A percentile compares a stretch with the other conserved stretches of the same genome.
These are phyloP conservation scores for Drosophila pallidifrons DNA, from an alignment of 1,140 invertebrate genomes.

Conservation along the genomic window DNA sequence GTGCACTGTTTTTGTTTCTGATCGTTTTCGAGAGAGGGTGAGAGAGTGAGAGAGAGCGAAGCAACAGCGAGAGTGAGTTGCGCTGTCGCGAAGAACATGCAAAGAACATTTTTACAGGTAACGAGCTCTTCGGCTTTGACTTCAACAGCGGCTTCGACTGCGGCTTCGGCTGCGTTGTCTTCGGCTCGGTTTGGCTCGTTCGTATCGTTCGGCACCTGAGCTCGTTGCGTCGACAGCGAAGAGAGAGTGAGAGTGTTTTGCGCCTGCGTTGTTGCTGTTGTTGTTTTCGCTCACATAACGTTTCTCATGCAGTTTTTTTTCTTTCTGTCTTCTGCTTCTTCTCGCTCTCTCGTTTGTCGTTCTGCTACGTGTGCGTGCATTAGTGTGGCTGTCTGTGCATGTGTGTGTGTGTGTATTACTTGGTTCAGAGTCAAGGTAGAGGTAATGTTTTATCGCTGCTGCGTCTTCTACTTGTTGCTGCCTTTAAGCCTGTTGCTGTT, in stretches of 20 bases:
- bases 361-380: background rate
- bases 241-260: slow-evolving; percentile 81
- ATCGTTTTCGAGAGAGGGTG: background rate
- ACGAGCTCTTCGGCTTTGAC: background rate
- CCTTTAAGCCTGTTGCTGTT: slow-evolving; percentile 55
- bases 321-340: slow-evolving; percentile 25
- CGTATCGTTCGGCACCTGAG: slow-evolving; percentile 34
- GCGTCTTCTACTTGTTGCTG: slow-evolving; percentile 19
- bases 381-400: background rate
- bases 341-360: slow-evolving; percentile 29
- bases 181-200: background rate
- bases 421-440: slow-evolving; percentile 84
- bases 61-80: background rate
- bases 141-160: background rate
- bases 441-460: slow-evolving; percentile 64
- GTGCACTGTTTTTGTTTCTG: background rate
- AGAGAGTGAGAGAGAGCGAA: slow-evolving; percentile 5
- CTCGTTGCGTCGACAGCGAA: slow-evolving; percentile 13
- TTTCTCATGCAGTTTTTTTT: slow-evolving; percentile 82
- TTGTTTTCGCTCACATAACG: slow-evolving; percentile 81
- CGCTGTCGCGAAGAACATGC: slow-evolving; percentile 24
- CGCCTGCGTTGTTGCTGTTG: slow-evolving; percentile 44
- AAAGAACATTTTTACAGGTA: slow-evolving; percentile 9
- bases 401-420: slow-evolving; percentile 44
- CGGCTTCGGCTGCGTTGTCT: slow-evolving; percentile 12